Conservation (phyloP, 2,888 invertebrate genomes). For the Pollenia angustigena region DNA sequence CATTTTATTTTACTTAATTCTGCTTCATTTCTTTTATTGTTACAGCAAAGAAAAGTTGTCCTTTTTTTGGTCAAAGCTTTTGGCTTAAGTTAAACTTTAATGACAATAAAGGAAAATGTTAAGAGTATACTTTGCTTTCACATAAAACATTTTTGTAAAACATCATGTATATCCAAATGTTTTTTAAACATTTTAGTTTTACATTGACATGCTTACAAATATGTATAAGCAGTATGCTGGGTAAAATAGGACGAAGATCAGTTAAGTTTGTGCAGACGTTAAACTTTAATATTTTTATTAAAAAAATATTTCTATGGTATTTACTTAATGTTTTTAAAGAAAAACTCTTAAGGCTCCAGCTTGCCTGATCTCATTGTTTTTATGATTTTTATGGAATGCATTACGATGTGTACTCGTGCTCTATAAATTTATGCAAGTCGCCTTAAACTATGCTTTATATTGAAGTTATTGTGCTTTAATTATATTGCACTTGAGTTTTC, state of each 20-base stretch:
- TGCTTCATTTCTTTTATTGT: slow-evolving; percentile 9
- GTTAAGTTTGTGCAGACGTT: too few species aligned
- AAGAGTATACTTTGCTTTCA: not conserved
- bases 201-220: not conserved
- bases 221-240: too few species aligned
- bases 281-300: too few species aligned
- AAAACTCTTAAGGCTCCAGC: not conserved
- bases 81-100: slow-evolving; percentile 5
- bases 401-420: not conserved
- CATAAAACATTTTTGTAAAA: not conserved
- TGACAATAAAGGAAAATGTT: not conserved
- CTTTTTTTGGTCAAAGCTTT: not conserved
- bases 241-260: too few species aligned
- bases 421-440: not conserved
- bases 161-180: not conserved
- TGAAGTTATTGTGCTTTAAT: slow-evolving; percentile 40
- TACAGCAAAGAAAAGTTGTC: not conserved
- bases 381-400: not conserved
- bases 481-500: slow-evolving; percentile 23
- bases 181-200: not conserved
- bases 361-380: not conserved
- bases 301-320: too few species aligned
- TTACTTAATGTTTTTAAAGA: too few species aligned
- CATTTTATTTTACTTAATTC: slow-evolving; percentile 7
- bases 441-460: slow-evolving; percentile 38